Conservation (phyloP, 2,113 vertebrate genomes). For the Gambusia affinis region DNA sequence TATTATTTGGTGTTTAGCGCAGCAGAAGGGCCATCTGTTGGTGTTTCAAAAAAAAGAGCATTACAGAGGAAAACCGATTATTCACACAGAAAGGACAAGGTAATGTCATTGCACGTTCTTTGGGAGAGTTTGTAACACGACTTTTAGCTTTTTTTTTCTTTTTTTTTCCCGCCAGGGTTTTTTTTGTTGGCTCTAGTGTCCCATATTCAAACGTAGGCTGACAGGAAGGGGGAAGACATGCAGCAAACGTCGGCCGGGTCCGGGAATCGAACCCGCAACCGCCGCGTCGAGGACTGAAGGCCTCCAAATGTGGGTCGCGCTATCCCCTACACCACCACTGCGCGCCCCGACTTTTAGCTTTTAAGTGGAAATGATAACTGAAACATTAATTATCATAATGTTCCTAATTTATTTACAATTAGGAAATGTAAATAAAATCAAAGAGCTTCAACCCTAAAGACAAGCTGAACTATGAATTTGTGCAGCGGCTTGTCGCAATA, state of each 20-base stretch:
- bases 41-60: conserved; percentile 42
- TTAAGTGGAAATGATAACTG: not conserved
- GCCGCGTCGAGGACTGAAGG: too few relatives aligned
- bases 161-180: too few relatives aligned
- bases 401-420: not conserved
- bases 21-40: conserved; percentile 65
- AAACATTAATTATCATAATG: not conserved
- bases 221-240: too few relatives aligned
- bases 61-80: conserved; percentile 20
- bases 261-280: too few relatives aligned
- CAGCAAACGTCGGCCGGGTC: too few relatives aligned
- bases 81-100: conserved; percentile 22
- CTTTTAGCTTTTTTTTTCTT: not conserved
- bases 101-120: not conserved
- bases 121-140: not conserved
- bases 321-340: too few relatives aligned
- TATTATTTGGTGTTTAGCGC: conserved; percentile 36
- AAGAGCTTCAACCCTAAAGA: not conserved
- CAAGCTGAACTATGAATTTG: not conserved
- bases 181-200: too few relatives aligned
- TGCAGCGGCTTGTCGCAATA: not conserved
- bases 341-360: not conserved
- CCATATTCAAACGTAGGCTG: too few relatives aligned
- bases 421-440: not conserved
- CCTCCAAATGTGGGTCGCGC: too few relatives aligned